Base-by-base conservation (phyloP, 2,888 invertebrate species). In the Acleris holmiana region DNA sequence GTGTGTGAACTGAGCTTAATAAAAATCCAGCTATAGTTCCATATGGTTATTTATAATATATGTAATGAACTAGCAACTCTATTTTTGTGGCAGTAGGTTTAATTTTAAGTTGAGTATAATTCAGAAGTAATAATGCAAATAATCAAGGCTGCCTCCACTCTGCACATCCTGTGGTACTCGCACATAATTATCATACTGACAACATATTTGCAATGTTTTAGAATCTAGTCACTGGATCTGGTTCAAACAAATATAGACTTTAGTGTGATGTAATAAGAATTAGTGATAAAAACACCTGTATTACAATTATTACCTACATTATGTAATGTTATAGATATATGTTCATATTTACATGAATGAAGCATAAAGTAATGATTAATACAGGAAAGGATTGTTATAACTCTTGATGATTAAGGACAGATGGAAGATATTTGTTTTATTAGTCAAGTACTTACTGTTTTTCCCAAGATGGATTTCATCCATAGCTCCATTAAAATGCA, bases 401-500 rank as follows among this genome's bases (percentile, higher is more conserved):
- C n/a, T n/a, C n/a, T n/a, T 50, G 40, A 29, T 41, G 29, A 29
- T 44, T 29, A 10, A 17, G 19, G 7, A 17, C 17, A 35, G 10
- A 15, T 35, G 4, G 17, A 35, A 18, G 6, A 47, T 46, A 21
- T 23, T 41, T 6, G 48, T 58, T 19, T 46, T 61, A 48, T 48
- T 46, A 1, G 8, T 21, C 56, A 55, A 48, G 5, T 60, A 88
- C 89, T 90, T 71, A 92, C 91, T 70, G 75, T 86, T 71, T 44
- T 56, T 71, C 54, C 86, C 86, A 72, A 91, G 70, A 66, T 89
- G 81, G 0, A 76, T 66, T 73, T 91, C 89, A 60, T 67, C 71
- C 46, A 78, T 68, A 44, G 80, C 89, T 71, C 91, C 91, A 75
- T 88, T 89, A 71, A 91, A 91, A 53, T 92, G 91, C 65, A 82